Evolutionary conservation across 2,888 invertebrate species (phyloP), one percentile per base, ranked within the genome.

Genomic region (Polydrusus pterygomalis): DNA sequence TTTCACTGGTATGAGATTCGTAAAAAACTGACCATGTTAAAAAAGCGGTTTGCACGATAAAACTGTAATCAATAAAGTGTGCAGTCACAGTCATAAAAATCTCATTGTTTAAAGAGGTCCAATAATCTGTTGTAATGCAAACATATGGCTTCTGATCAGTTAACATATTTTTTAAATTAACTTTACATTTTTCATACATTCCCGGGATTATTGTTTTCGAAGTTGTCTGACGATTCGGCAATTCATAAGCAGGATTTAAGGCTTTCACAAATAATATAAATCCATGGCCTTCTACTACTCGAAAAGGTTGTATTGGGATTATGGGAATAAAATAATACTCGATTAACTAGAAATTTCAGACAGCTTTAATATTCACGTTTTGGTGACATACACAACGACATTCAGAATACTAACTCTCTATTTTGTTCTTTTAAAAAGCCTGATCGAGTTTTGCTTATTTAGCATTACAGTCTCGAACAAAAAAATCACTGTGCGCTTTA

Each of bases 71-170:
- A 49, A 84, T 74, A 76, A 80, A 85, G 78, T 85, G 82, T 18
- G 77, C 80, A 54, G 83, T 84, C 20, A 84, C 79, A 38, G 80
- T 81, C 54, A 83, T 80, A 77, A 77, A 84, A 65, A 80, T 81
- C 49, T 84, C 82, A 58, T 79, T 82, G 71, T 78, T 82, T 25
- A 74, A 68, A 63, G 84, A 85, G 25, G 84, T 84, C 82, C 83
- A 84, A 25, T 78, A 79, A 78, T 85, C 84, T 25, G 83, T 84
- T 62, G 82, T 83, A 67, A 82, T 64, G 54, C 77, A 80, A 75
- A 83, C 77, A 70, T 78, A 80, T 70, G 74, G 77, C 63, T 68
- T 75, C 54, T 81, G 60, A 51, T 75, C 51, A 17, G 56, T 67
- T 43, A 75, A 58, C 15, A 80, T 65, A 51, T 71, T 75, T 70